phyloP scores from a whole-genome alignment of 2,113 vertebrate species.

The Istiophorus platypterus region DNA sequence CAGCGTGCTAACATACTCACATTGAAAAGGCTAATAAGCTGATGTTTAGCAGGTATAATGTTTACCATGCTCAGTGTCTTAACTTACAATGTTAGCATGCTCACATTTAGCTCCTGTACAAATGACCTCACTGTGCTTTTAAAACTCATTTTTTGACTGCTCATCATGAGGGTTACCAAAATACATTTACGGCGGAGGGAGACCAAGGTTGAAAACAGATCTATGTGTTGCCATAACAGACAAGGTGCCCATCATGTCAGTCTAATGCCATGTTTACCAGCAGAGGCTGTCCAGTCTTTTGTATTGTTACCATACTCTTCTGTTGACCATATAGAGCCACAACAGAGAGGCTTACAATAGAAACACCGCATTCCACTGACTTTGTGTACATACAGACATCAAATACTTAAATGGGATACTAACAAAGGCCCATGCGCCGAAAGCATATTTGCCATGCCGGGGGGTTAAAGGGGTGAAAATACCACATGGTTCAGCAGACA shows the following conservation, averaged over 20 bases:
- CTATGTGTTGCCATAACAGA: slow-evolving; percentile 64
- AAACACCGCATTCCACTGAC: neutral
- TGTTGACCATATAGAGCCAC: slow-evolving; percentile 20
- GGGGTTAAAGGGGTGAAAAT: no score
- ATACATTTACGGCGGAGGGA: neutral
- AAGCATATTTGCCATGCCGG: neutral
- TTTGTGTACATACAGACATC: slow-evolving; percentile 27
- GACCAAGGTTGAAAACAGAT: slow-evolving; percentile 9
- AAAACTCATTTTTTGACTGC: neutral
- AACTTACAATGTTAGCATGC: no score
- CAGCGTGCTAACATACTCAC: no score
- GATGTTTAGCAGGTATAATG: neutral
- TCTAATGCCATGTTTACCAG: slow-evolving; percentile 27
- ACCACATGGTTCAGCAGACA: no score
- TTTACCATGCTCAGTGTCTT: no score
- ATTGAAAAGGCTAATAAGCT: neutral
- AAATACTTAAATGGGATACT: slow-evolving; percentile 3
- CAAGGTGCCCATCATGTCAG: neutral
- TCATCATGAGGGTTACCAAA: slow-evolving; percentile 39
- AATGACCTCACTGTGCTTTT: neutral
- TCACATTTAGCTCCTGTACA: neutral
- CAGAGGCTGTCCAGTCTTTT: slow-evolving; percentile 21
- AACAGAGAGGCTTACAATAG: slow-evolving; percentile 13
- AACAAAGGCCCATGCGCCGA: neutral
- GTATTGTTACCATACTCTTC: neutral